A percentile compares a stretch with the other conserved stretches of the same genome.
These are phyloP conservation scores for Tribolium freemani DNA, from an alignment of 2,888 invertebrate species.

Conservation along the genomic window DNA sequence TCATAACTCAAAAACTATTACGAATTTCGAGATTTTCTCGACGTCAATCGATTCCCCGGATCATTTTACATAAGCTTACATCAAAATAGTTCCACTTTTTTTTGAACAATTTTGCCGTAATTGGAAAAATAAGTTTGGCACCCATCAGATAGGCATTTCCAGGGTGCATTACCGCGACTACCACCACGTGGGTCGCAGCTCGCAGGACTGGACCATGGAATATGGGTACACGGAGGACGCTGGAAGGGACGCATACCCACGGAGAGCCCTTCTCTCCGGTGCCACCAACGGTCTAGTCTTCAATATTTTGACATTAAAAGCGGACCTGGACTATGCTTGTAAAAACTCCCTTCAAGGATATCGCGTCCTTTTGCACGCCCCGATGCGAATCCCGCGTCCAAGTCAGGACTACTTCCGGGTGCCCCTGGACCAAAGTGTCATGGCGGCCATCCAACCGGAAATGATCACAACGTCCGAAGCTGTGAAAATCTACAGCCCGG, in stretches of 20 bases:
- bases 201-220: conserved; percentile 73
- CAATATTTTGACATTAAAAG: conserved; percentile 45
- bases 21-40: too few species aligned
- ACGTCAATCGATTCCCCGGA: too few species aligned
- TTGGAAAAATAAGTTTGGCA: too few species aligned
- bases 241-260: conserved; percentile 74
- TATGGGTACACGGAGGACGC: conserved; percentile 72
- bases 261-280: conserved; percentile 76
- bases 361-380: conserved; percentile 72
- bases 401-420: conserved; percentile 79
- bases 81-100: too few species aligned
- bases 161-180: conserved; percentile 50
- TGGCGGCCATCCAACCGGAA: conserved; percentile 78
- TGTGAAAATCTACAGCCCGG: conserved; percentile 74
- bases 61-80: too few species aligned
- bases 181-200: conserved; percentile 43
- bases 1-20: too few species aligned
- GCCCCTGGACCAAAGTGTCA: conserved; percentile 77
- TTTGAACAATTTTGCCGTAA: too few species aligned
- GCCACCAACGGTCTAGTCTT: conserved; percentile 65
- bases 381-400: conserved; percentile 76
- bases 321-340: conserved; percentile 54
- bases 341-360: conserved; percentile 55
- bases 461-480: conserved; percentile 80
- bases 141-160: too few species aligned